phyloP scores from a whole-genome alignment of 2,113 vertebrate genomes.

The Phalacrocorax carbo region DNA sequence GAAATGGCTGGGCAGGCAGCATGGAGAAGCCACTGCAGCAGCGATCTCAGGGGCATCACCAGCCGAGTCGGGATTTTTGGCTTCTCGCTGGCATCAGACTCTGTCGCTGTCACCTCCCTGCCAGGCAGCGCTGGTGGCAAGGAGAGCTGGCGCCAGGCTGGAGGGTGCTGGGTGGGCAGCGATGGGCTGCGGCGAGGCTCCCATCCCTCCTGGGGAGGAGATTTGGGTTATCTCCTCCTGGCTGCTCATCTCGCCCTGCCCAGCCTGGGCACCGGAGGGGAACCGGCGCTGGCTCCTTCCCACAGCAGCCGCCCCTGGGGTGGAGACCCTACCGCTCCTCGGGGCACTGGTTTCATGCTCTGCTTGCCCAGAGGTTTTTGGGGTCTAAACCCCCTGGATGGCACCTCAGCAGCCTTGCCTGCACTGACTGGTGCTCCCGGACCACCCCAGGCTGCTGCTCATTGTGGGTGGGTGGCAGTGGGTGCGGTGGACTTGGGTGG shows the following conservation, averaged over 20 bases:
- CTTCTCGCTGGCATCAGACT: neutral
- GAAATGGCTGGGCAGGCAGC: rapidly evolving
- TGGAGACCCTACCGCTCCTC: neutral
- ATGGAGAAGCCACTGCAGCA: neutral
- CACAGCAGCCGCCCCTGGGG: rapidly evolving
- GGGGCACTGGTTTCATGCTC: neutral
- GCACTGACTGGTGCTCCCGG: neutral
- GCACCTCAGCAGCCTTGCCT: neutral
- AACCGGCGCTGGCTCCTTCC: neutral
- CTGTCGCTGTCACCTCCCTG: neutral
- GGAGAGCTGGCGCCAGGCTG: neutral
- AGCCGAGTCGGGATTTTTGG: neutral
- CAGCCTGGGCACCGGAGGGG: rapidly evolving
- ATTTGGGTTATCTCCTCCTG: neutral
- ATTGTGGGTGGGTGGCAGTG: neutral
- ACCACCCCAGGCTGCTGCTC: neutral
- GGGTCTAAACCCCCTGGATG: neutral
- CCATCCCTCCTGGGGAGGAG: neutral
- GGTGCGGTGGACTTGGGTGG: neutral
- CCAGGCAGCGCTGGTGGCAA: neutral
- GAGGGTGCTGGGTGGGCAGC: rapidly evolving
- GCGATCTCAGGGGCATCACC: rapidly evolving
- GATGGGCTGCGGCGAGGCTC: neutral
- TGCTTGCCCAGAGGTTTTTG: neutral
- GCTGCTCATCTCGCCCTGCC: neutral